Percentiles rank a stretch among this genome's conserved stretches.
Conservation (phyloP, 2,888 invertebrate genomes). For the Cyrtodaria siliqua region DNA sequence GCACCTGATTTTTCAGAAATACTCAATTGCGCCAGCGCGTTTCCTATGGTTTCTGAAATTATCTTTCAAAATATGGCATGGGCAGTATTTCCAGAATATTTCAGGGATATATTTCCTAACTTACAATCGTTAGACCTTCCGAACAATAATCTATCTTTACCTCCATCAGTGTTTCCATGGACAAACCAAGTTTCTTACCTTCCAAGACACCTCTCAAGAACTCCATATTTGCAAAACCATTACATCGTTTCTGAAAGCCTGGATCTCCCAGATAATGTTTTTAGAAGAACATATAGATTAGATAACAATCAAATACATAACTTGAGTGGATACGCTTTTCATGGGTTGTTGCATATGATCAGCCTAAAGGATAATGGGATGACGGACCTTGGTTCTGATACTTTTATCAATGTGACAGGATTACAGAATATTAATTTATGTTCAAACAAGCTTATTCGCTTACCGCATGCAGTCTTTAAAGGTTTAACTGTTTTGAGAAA, state of each 20-base stretch:
- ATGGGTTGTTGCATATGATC: constrained; percentile 36
- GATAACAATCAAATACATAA: constrained; percentile 24
- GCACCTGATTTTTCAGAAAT: constrained; percentile 1
- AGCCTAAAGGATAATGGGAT: constrained; percentile 26
- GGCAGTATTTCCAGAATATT: not conserved
- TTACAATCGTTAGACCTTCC: constrained; percentile 27
- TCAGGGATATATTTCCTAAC: constrained; percentile 27
- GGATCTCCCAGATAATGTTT: constrained; percentile 19
- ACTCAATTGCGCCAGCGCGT: constrained; percentile 7
- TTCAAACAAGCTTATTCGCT: constrained; percentile 6
- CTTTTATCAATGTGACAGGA: constrained; percentile 27
- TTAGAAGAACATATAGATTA: constrained; percentile 18
- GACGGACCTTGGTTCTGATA: not conserved
- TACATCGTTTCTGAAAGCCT: not conserved
- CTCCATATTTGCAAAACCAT: constrained; percentile 17
- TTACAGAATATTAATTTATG: constrained; percentile 32
- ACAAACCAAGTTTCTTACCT: constrained; percentile 3
- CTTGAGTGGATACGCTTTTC: constrained; percentile 19
- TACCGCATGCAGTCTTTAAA: constrained; percentile 15
- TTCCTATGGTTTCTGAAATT: constrained; percentile 24
- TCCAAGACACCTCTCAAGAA: constrained; percentile 32
- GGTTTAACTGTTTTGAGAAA: constrained; percentile 10
- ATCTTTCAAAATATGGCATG: constrained; percentile 20
- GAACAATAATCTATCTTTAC: constrained; percentile 19
- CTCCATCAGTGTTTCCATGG: constrained; percentile 39